Conservation (phyloP, 1,140 invertebrate genomes). For the Mercenaria mercenaria region DNA sequence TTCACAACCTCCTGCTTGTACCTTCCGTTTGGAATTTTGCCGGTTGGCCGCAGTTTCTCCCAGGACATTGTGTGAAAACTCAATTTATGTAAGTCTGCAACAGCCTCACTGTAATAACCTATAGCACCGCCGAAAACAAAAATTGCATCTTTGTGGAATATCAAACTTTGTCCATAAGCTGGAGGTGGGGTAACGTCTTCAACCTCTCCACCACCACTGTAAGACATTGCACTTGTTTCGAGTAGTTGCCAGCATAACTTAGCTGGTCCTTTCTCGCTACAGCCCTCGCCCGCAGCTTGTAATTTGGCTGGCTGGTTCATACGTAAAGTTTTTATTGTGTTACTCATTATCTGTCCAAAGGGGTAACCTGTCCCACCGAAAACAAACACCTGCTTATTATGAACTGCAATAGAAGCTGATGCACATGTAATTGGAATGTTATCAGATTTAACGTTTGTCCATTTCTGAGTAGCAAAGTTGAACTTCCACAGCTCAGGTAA, state of each 20-base stretch:
- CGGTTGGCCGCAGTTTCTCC: constrained; percentile 66
- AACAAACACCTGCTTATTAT: constrained; percentile 66
- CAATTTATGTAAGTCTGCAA: constrained; percentile 69
- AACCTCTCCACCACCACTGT: constrained; percentile 23
- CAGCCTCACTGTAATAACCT: constrained; percentile 71
- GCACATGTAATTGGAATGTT: constrained; percentile 68
- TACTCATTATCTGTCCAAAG: constrained; percentile 71
- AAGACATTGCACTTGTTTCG: constrained; percentile 67
- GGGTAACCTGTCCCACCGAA: constrained; percentile 74
- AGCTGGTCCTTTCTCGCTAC: background rate
- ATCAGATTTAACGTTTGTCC: constrained; percentile 57
- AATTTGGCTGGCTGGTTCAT: background rate
- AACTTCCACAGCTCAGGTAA: constrained; percentile 73
- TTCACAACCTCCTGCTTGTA: constrained; percentile 71
- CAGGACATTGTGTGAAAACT: constrained; percentile 64
- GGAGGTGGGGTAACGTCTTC: constrained; percentile 59
- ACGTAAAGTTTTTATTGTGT: constrained; percentile 65
- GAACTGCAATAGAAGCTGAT: constrained; percentile 56
- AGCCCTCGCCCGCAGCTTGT: constrained; percentile 44
- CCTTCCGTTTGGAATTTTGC: constrained; percentile 66
- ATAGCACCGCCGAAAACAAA: constrained; percentile 73
- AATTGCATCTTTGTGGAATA: constrained; percentile 68
- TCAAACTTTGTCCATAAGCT: constrained; percentile 72
- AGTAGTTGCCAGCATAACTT: constrained; percentile 61
- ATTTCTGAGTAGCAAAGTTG: constrained; percentile 71